Conservation (phyloP, 2,888 invertebrate genomes). For the Phytoseiulus persimilis region DNA sequence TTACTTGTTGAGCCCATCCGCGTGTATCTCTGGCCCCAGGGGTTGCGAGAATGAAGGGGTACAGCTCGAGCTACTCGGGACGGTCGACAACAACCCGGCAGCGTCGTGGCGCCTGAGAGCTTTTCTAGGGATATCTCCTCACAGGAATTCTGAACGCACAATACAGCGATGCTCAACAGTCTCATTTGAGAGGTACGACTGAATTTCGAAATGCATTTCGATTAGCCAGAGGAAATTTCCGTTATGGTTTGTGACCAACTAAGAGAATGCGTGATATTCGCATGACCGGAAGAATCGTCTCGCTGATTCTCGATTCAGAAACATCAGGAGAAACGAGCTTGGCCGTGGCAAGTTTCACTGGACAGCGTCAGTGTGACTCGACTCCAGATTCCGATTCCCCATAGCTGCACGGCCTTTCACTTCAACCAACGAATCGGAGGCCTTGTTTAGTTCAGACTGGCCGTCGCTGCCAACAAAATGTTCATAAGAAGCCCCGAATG, state of each 20-base stretch:
- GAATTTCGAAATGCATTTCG: neutral
- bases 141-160: neutral
- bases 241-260: neutral
- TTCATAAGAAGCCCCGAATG: no score
- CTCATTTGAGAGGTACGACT: neutral
- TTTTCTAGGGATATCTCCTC: neutral
- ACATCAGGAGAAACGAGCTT: no score
- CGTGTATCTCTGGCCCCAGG: neutral
- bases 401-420: no score
- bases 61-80: neutral
- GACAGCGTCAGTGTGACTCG: no score
- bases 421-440: no score
- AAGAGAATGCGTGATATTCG: no score
- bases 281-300: no score
- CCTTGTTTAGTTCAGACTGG: no score
- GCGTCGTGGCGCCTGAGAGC: neutral
- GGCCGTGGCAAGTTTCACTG: no score
- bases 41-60: neutral
- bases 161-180: neutral
- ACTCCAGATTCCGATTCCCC: no score
- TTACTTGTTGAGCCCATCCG: neutral
- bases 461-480: no score
- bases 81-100: neutral
- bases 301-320: no score
- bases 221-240: neutral